phyloP scores from a whole-genome alignment of 2,888 invertebrate genomes.

The Cephus runcator region DNA sequence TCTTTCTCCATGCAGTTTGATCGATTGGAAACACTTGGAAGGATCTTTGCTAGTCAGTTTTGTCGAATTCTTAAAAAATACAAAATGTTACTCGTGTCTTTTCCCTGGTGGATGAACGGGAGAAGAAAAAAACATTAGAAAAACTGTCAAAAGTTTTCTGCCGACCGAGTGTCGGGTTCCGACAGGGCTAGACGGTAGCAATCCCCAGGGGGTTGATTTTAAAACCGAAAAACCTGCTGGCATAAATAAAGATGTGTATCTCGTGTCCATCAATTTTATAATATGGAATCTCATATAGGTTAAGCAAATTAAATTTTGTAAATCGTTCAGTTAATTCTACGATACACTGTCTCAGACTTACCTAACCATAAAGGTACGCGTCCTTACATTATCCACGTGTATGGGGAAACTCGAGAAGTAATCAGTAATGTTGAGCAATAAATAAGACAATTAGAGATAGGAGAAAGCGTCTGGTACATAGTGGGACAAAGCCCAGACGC shows the following conservation, averaged over 20 bases:
- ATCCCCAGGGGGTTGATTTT: slow-evolving; percentile 12
- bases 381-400: neutral
- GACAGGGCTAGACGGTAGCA: neutral
- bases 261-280: neutral
- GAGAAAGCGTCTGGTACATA: slow-evolving; percentile 15
- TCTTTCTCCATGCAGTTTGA: neutral
- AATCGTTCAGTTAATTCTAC: neutral
- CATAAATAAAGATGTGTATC: slow-evolving; percentile 10
- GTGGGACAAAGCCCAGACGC: slow-evolving; percentile 14
- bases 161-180: neutral
- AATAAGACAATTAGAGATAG: slow-evolving; percentile 19
- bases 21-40: neutral
- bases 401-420: neutral
- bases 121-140: neutral
- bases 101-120: slow-evolving; percentile 9
- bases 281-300: neutral
- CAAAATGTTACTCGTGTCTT: slow-evolving; percentile 10
- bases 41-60: neutral
- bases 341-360: neutral
- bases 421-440: slow-evolving; percentile 4
- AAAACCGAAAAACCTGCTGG: slow-evolving; percentile 14
- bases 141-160: neutral
- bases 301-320: neutral
- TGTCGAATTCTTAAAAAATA: slow-evolving; percentile 13
- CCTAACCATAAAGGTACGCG: neutral